These are phyloP conservation scores for Drosophila longiperda DNA, from an alignment of 2,888 invertebrate species.

Conservation along the genomic window DNA sequence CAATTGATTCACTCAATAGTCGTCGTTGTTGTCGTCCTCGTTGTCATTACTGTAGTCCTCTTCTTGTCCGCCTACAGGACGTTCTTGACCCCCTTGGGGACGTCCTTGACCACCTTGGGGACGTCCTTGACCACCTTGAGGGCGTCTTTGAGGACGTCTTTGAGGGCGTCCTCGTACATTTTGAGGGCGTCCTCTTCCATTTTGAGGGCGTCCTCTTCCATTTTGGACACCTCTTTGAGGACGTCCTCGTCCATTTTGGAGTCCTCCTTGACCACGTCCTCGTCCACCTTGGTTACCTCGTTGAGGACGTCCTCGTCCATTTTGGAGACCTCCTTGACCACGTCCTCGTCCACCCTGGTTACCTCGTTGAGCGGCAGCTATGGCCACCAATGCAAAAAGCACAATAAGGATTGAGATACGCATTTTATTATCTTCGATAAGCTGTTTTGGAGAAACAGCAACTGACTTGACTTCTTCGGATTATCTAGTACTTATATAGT, in stretches of 20 bases:
- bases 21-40: neutral
- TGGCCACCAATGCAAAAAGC: slow-evolving; percentile 16
- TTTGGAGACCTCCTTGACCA: neutral
- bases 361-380: slow-evolving; percentile 12
- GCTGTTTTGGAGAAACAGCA: neutral
- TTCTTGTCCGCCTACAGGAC: neutral
- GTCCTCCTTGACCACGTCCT: neutral
- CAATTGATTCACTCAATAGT: neutral
- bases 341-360: neutral
- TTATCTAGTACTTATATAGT: slow-evolving; percentile 13
- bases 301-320: neutral
- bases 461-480: slow-evolving; percentile 2
- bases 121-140: too few species aligned
- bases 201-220: too few species aligned
- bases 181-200: too few species aligned
- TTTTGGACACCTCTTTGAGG: too few species aligned
- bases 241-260: too few species aligned
- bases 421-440: slow-evolving; percentile 13
- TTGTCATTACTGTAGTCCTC: too few species aligned
- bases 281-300: neutral
- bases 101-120: neutral
- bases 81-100: too few species aligned
- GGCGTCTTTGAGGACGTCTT: neutral
- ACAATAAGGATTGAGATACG: slow-evolving; percentile 20
- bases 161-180: neutral